Conservation (phyloP, 2,113 vertebrate genomes). For the Archocentrus centrarchus region DNA sequence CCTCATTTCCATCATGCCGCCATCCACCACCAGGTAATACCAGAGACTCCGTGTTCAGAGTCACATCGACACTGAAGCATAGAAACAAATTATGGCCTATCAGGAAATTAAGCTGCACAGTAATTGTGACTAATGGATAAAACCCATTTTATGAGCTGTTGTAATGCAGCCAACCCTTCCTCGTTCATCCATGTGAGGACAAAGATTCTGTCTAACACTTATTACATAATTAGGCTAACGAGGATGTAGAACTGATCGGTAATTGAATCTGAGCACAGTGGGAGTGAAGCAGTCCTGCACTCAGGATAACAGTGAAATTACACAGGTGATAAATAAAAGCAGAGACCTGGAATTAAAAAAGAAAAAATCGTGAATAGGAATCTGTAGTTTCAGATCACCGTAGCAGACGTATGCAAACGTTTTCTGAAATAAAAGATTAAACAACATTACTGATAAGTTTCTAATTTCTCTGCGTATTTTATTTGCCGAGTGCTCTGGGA, state of each 20-base stretch:
- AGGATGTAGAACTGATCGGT: neutral
- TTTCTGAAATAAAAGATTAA: neutral
- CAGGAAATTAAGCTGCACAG: slow-evolving; percentile 4
- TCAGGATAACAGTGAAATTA: neutral
- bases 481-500: neutral
- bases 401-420: neutral
- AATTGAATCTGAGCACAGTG: slow-evolving; percentile 19
- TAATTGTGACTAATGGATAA: slow-evolving; percentile 18
- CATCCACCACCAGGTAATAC: neutral
- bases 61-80: neutral
- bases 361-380: neutral
- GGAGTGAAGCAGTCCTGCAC: neutral
- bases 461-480: neutral
- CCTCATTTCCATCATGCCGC: neutral
- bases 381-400: neutral
- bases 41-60: rapidly evolving
- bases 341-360: neutral
- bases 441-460: neutral
- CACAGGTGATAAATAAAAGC: neutral
- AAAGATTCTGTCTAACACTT: slow-evolving; percentile 13
- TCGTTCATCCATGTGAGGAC: neutral
- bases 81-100: neutral
- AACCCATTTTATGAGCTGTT: neutral
- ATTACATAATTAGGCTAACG: slow-evolving; percentile 14
- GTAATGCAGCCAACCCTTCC: slow-evolving; percentile 22